Conservation (phyloP, 2,797 vertebrate species). For the Sebastes variabilis region DNA sequence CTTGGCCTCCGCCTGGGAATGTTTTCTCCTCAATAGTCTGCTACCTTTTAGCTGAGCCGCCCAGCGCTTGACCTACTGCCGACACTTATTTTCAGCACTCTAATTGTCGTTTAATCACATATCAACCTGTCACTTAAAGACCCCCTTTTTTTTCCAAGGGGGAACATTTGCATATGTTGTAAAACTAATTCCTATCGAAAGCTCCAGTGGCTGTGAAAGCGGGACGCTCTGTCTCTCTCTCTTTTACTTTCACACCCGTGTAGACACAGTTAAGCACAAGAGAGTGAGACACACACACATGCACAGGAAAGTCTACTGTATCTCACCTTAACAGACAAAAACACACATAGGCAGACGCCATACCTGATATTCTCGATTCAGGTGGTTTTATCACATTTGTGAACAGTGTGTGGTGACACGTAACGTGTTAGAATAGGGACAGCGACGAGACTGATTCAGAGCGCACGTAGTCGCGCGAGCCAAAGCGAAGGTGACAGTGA, state of each 20-base stretch:
- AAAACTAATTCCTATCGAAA: constrained; percentile 86
- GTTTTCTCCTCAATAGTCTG: constrained; percentile 80
- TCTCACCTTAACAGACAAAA: constrained; percentile 78
- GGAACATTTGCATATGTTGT: constrained; percentile 87
- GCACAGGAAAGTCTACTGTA: constrained; percentile 29
- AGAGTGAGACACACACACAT: constrained; percentile 4
- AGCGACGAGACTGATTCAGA: constrained; percentile 55
- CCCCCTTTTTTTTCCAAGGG: constrained; percentile 76
- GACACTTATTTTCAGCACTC: constrained; percentile 83
- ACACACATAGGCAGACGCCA: constrained; percentile 67
- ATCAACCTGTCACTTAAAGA: constrained; percentile 89
- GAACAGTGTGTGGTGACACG: constrained; percentile 81
- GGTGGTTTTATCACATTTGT: constrained; percentile 80
- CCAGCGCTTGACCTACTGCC: constrained; percentile 82
- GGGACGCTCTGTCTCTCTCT: constrained; percentile 53
- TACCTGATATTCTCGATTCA: constrained; percentile 76
- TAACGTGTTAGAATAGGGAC: constrained; percentile 78
- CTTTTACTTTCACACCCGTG: constrained; percentile 67
- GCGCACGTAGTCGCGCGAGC: constrained; percentile 50
- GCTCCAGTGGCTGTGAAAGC: constrained; percentile 79
- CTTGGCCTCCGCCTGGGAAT: constrained; percentile 76
- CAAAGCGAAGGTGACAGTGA: constrained; percentile 72
- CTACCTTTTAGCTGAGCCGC: constrained; percentile 82
- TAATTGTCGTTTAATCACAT: constrained; percentile 90
- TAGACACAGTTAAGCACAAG: constrained; percentile 57